Base-by-base conservation (phyloP, 2,797 vertebrate genomes). In the Labroides dimidiatus region DNA sequence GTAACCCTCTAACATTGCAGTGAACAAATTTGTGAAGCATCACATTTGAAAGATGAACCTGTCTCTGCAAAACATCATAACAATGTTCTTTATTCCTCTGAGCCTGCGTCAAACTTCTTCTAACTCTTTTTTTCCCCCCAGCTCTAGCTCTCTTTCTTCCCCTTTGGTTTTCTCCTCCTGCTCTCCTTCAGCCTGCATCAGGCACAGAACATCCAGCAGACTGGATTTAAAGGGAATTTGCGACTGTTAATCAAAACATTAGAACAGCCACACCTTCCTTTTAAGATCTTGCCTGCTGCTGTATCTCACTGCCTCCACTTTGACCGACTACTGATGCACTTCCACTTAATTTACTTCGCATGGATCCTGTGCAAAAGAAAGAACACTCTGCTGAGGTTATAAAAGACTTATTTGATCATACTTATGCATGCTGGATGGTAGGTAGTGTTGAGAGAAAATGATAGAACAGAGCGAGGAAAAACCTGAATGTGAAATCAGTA, bases 171-270 rank as follows among this genome's bases (percentile, higher is more conserved):
- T 16, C 43, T 47, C 51, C 24, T 24, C 57, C 49, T 64, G 57
- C 45, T 76, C 76, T 48, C 66, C 68, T 39, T 51, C 72, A 62
- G 69, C 65, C 56, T 23, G 66, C 78, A 49, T 10, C 80, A 60
- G 78, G 78, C 88, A 82, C 85, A 89, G 92, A 92, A 90, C 85
- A 75, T 93, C 90, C 94, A 95, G 93, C 93, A 94, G 93, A 94
- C 93, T 94, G 93, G 94, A 92, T 95, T 94, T 95, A 95, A 95
- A 95, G 94, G 94, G 94, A 95, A 95, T 95, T 95, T 95, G 94
- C 94, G 94, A 95, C 94, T 95, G 94, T 95, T 95, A 93, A 86
- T 94, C 89, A 92, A 91, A 92, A 80, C 69, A 85, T 89, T 93
- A 88, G 92, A 94, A 95, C 94, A 94, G 94, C 93, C 94, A 94